These are phyloP conservation scores for Cantharis rufa DNA, from an alignment of 2,888 invertebrate genomes.

Conservation along the genomic window DNA sequence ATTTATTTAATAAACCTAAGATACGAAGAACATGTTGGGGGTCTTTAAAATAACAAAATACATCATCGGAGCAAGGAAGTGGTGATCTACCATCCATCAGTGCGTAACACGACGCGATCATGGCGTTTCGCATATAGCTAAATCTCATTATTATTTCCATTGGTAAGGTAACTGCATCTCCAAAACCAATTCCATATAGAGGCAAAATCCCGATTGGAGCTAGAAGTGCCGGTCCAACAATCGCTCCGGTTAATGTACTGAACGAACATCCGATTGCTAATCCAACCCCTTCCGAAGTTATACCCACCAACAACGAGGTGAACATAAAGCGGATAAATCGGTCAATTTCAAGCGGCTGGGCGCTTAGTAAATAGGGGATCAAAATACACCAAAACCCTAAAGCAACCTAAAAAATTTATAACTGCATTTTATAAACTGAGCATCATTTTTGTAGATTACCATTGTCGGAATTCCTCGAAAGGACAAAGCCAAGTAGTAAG, in stretches of 20 bases:
- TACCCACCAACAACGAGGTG: background rate
- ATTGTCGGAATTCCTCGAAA: conserved; percentile 59
- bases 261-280: background rate
- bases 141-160: background rate
- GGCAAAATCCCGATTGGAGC: background rate
- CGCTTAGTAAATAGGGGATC: background rate
- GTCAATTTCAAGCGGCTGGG: background rate
- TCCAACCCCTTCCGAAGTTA: background rate
- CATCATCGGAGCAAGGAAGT: background rate
- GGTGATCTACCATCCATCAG: background rate
- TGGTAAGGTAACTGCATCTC: too few relatives aligned
- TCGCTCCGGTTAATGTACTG: background rate
- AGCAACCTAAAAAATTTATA: background rate
- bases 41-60: background rate
- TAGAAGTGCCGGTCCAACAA: background rate
- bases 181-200: background rate
- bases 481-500: conserved; percentile 64
- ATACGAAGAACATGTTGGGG: background rate
- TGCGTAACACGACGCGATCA: background rate
- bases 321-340: background rate
- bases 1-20: background rate
- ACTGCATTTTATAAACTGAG: background rate
- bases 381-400: background rate
- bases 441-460: background rate
- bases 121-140: background rate